phyloP scores from a whole-genome alignment of 2,888 invertebrate species.

The Zygothrica quintamaculata region DNA sequence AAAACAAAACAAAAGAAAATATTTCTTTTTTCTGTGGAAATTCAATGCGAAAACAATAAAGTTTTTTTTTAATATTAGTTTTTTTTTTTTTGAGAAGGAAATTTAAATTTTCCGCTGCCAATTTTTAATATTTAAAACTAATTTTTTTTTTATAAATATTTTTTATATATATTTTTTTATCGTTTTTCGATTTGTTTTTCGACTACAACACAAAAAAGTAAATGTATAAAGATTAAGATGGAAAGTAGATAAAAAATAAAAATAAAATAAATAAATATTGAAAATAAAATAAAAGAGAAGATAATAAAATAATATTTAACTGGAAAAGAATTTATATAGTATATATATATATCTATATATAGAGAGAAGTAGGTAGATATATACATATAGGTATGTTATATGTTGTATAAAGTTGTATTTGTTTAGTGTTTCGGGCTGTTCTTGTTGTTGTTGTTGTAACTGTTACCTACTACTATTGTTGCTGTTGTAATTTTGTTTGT shows the following conservation, averaged over 20 bases:
- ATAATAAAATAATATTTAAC: slow-evolving; percentile 33
- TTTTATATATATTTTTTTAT: slow-evolving; percentile 17
- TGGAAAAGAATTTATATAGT: slow-evolving; percentile 46
- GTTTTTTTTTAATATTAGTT: slow-evolving; percentile 9
- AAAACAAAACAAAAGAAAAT: slow-evolving; percentile 7
- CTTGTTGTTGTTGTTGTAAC: slow-evolving; percentile 26
- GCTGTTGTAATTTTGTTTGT: slow-evolving; percentile 8
- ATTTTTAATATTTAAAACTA: slow-evolving; percentile 21
- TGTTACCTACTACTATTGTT: no score
- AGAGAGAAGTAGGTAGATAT: no score
- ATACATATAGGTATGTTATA: slow-evolving; percentile 41
- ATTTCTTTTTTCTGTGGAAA: slow-evolving; percentile 30
- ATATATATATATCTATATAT: no score
- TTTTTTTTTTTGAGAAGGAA: slow-evolving; percentile 1
- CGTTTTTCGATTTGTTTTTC: slow-evolving; percentile 45
- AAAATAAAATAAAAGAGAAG: slow-evolving; percentile 21
- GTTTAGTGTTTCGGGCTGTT: slow-evolving; percentile 25
- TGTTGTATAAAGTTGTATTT: slow-evolving; percentile 34
- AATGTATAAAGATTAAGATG: no score
- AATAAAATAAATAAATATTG: slow-evolving; percentile 4
- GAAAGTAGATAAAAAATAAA: no score
- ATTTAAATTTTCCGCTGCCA: slow-evolving; percentile 39
- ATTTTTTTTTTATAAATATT: background rate
- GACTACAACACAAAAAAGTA: slow-evolving; percentile 26
- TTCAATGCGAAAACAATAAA: slow-evolving; percentile 45